phyloP scores from a whole-genome alignment of 2,888 invertebrate species.

The Agelastica alni region DNA sequence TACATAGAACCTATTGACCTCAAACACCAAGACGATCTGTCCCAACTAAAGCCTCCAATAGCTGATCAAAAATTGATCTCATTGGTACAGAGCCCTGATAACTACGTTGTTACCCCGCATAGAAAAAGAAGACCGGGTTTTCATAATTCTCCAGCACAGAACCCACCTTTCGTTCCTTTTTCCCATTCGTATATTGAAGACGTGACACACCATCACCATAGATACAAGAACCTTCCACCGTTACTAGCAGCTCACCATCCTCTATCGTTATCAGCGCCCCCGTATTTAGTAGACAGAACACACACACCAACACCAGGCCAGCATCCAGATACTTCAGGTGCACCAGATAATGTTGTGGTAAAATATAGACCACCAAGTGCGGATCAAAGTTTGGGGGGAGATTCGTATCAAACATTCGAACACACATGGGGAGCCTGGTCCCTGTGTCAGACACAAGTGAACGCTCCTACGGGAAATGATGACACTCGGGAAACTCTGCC shows the following conservation, averaged over 20 bases:
- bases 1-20: constrained; percentile 72
- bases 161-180: constrained; percentile 85
- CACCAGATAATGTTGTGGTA: constrained; percentile 63
- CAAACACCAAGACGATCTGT: constrained; percentile 72
- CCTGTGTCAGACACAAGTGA: constrained; percentile 68
- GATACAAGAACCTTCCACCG: constrained; percentile 63
- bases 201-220: constrained; percentile 64
- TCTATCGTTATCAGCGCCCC: constrained; percentile 74
- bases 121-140: constrained; percentile 85
- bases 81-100: constrained; percentile 73
- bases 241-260: constrained; percentile 69
- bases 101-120: constrained; percentile 86
- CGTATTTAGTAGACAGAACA: constrained; percentile 67
- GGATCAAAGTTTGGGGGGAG: constrained; percentile 62
- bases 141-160: constrained; percentile 84
- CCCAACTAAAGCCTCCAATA: constrained; percentile 66
- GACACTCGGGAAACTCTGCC: constrained; percentile 49
- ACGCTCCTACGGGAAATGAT: constrained; percentile 52
- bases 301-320: constrained; percentile 63
- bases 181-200: constrained; percentile 77
- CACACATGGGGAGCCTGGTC: constrained; percentile 70
- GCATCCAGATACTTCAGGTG: constrained; percentile 54
- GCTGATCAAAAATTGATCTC: constrained; percentile 70
- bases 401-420: constrained; percentile 57
- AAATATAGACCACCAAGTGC: constrained; percentile 72